Conservation (phyloP, 2,888 invertebrate species). For the Sinopyrophorus schimmeli region DNA sequence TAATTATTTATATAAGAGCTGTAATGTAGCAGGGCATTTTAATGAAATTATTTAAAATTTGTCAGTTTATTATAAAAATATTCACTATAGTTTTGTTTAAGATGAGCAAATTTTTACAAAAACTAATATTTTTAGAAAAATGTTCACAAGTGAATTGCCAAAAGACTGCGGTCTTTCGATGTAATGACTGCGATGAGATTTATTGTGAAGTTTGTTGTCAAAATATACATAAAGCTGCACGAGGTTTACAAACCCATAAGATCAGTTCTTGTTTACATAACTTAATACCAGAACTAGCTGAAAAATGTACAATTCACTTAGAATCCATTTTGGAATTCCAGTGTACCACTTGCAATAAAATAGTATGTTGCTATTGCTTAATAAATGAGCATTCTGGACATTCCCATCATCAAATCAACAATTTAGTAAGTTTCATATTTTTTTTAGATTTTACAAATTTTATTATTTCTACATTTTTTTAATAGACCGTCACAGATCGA, state of each 20-base stretch:
- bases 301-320: conserved; percentile 46
- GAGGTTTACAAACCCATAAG: conserved; percentile 47
- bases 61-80: too few species aligned
- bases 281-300: conserved; percentile 29
- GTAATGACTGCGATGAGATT: conserved; percentile 45
- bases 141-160: conserved; percentile 39
- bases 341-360: conserved; percentile 52
- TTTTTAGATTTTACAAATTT: neutral
- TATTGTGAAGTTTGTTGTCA: conserved; percentile 45
- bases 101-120: too few species aligned
- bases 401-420: conserved; percentile 37
- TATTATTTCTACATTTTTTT: conserved; percentile 25
- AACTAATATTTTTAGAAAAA: conserved; percentile 24
- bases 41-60: too few species aligned
- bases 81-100: neutral
- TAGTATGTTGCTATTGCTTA: conserved; percentile 55
- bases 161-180: conserved; percentile 42
- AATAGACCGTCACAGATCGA: conserved; percentile 45
- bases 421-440: conserved; percentile 49
- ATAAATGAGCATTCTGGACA: conserved; percentile 52
- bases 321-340: conserved; percentile 48
- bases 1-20: too few species aligned
- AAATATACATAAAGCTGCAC: conserved; percentile 49
- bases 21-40: too few species aligned
- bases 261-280: conserved; percentile 25